These are phyloP conservation scores for Anoncus sp. DNA, from an alignment of 2,888 invertebrate genomes.

Conservation along the genomic window DNA sequence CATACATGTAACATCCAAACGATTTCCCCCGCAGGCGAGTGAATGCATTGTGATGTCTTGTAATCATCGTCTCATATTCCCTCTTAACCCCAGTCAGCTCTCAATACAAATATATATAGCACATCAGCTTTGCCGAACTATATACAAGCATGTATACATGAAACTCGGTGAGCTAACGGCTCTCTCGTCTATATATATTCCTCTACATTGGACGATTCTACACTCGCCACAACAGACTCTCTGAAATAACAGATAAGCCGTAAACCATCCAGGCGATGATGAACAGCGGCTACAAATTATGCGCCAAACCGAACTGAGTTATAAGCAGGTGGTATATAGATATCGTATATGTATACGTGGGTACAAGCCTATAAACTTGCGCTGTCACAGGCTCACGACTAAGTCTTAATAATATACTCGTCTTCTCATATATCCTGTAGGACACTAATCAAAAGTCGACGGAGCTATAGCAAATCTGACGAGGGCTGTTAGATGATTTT, in stretches of 20 bases:
- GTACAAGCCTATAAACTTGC: conserved; percentile 5
- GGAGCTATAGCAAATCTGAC: background rate
- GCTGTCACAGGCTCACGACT: conserved; percentile 9
- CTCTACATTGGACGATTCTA: conserved; percentile 24
- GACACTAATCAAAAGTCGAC: background rate
- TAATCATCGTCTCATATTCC: conserved; percentile 55
- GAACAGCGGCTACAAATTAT: conserved; percentile 66
- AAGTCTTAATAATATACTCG: conserved; percentile 9
- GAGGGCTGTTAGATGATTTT: background rate
- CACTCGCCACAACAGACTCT: conserved; percentile 53
- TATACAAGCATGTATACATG: conserved; percentile 31
- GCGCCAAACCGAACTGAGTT: conserved; percentile 67
- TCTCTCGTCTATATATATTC: background rate
- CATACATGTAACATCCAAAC: background rate
- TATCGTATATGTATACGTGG: background rate
- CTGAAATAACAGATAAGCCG: conserved; percentile 76
- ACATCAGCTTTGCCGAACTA: conserved; percentile 23
- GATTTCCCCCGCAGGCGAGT: conserved; percentile 7
- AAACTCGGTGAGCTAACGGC: conserved; percentile 11
- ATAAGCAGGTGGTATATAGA: conserved; percentile 43
- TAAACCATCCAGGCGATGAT: conserved; percentile 57
- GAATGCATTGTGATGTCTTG: conserved; percentile 44
- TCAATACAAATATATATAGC: conserved; percentile 6
- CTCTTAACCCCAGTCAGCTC: conserved; percentile 26
- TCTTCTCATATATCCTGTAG: background rate